Base-by-base conservation (phyloP, 2,797 vertebrate genomes). In the Trachurus trachurus region DNA sequence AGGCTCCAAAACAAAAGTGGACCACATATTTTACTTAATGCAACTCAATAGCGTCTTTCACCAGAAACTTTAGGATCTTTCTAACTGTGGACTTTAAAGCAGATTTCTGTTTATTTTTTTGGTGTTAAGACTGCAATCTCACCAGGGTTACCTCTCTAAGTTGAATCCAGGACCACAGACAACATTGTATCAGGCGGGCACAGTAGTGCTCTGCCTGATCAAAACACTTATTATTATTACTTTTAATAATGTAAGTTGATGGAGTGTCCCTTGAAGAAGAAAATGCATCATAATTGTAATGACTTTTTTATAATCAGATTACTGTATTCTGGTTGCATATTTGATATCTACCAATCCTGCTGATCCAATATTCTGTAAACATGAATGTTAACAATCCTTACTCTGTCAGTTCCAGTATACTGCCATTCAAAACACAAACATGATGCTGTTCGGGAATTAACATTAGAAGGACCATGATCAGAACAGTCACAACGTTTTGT, bases 401-500 rank as follows among this genome's bases (percentile, higher is more conserved):
- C 67, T 84, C 66, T 64, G 58, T 71, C 57, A 61, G 59, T 40
- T 67, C 74, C 52, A 15, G 21, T 56, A 63, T 64, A 50, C 66
- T 74, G 74, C 69, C 71, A 73, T 63, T 81, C 63, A 76, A 29
- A 66, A 65, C 71, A 69, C 78, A 59, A 12, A 37, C 61, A 60
- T 70, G 58, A 39, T 74, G 21, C 79, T 81, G 45, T 86, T 83
- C 74, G 39, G 39, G 52, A 37, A 54, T 85, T 84, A 86, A 86
- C 72, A 22, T 77, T 84, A 83, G 80, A 63, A 64, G 60, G 66
- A 64, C 63, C 64, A 57, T 34, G 19, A 72, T 83, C 15, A 64
- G 29, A 81, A 66, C 34, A 65, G 69, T 42, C 71, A 75, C 85
- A 85, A 66, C 84, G 83, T 88, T 92, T 86, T 93, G 86, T 93